Evolutionary conservation across 2,797 vertebrate genomes (phyloP), one percentile per base, ranked within the genome.

Genomic region (Hypotaenidia okinawae): DNA sequence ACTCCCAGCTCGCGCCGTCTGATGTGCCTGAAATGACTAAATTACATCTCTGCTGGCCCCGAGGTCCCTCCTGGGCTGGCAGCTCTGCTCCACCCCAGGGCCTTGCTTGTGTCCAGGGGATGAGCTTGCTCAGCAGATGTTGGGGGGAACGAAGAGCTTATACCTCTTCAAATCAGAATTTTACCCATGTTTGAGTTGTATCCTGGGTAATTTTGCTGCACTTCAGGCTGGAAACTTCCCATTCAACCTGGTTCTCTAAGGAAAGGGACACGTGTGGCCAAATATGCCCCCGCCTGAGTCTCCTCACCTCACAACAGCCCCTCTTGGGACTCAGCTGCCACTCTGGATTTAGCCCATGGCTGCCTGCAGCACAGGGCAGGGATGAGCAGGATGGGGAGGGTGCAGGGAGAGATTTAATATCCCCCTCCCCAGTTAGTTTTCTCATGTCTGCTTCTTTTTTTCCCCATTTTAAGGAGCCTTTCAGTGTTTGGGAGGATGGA

Each of bases 21-120:
- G 33, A 87, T 87, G 92, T 6, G 92, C 88, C 94, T 81, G 89
- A 58, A 91, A 96, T 84, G 94, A 89, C 92, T 94, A 75, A 94
- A 95, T 97, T 96, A 92, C 77, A 63, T 74, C 87, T 5, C 32
- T 1, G 63, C 87, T 41, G 76, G 57, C 43, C 87, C 77, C 2
- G 4, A 45, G 55, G 47, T 41, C 63, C 32, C 45, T 70, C 51
- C 58, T 10, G 79, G 28, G 58, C 59, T 32, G 82, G 25, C 1
- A 13, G 12, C 85, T 59, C 69, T 1, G 57, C 21, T 3, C 18
- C 28, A 6, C 32, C 8, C 25, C 16, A 0, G 18, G 19, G 63
- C 37, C 47, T 52, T 5, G 39, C 10, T 52, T 2, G 16, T 13
- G 32, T 1, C 12, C 33, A 41, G 28, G 32, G 75, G 45, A 10